Percentiles rank a stretch among this genome's conserved stretches.
Conservation (phyloP, 2,888 invertebrate species). For the Linyphia triangularis region DNA sequence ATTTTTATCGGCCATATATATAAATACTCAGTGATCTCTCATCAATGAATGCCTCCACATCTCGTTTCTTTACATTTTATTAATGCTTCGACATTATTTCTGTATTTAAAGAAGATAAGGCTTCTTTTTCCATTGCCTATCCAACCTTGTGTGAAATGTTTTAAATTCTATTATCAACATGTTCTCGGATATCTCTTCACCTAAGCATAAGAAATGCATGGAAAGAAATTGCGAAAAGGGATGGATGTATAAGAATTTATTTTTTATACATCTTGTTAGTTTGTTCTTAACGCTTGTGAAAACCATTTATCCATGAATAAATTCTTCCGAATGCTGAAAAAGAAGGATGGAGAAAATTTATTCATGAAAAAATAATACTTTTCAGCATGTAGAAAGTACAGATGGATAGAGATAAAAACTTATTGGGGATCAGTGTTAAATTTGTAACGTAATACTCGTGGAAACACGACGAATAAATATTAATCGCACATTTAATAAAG, state of each 20-base stretch:
- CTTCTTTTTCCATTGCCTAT: neutral
- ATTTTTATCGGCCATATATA: no score
- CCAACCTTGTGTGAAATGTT: neutral
- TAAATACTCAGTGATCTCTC: no score
- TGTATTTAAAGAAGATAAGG: no score
- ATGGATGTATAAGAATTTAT: neutral
- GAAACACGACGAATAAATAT: neutral
- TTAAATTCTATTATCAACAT: constrained; percentile 16
- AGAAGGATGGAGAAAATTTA: neutral
- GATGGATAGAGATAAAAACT: constrained; percentile 1
- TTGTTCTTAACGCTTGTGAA: constrained; percentile 22
- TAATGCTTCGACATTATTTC: no score
- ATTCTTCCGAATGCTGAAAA: constrained; percentile 1
- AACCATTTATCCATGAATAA: constrained; percentile 45
- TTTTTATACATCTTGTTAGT: constrained; percentile 21
- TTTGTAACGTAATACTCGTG: neutral
- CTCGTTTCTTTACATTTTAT: no score
- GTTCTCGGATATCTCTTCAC: neutral
- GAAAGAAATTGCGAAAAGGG: neutral
- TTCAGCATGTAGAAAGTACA: neutral
- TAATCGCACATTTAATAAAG: neutral
- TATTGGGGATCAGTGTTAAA: neutral
- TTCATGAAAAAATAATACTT: neutral
- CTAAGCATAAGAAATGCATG: neutral
- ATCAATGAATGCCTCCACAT: no score